Percentiles rank a stretch among this genome's conserved stretches.
phyloP scores from a whole-genome alignment of 1,140 invertebrate species.

The Steinernema feltiae region DNA sequence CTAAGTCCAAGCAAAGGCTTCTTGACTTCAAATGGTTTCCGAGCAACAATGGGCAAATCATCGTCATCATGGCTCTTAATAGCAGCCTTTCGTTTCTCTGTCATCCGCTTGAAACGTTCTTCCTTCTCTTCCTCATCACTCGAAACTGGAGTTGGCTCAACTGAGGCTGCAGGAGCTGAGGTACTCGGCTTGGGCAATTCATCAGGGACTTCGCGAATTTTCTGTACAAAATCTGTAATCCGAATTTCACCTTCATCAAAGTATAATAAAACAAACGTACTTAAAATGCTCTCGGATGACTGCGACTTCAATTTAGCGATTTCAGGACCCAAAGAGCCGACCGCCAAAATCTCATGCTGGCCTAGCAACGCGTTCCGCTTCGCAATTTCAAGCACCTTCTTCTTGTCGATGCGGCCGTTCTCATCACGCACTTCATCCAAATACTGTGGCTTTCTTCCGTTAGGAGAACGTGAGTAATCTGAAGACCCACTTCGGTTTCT shows the following conservation, averaged over 20 bases:
- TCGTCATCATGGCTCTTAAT: background rate
- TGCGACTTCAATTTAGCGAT: background rate
- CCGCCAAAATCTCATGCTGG: background rate
- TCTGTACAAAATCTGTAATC: background rate
- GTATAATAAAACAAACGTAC: background rate
- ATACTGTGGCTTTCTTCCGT: background rate
- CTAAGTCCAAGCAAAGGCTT: background rate
- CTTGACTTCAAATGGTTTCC: background rate
- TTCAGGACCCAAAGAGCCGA: background rate
- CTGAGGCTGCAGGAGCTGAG: background rate
- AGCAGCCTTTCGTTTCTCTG: background rate
- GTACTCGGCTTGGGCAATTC: background rate
- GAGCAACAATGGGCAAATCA: background rate
- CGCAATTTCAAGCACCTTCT: background rate
- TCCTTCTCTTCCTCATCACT: constrained; percentile 3
- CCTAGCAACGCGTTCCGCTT: background rate
- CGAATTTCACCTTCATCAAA: background rate
- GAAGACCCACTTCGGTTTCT: constrained; percentile 11
- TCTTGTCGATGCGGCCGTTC: constrained; percentile 11
- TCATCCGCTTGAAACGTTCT: constrained; percentile 5
- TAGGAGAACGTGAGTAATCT: constrained; percentile 4
- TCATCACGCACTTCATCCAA: background rate
- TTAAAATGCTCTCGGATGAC: background rate
- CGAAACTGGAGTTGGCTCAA: background rate
- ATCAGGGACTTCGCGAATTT: background rate